Conservation (phyloP, 2,113 vertebrate genomes). For the Phalacrocorax carbo region DNA sequence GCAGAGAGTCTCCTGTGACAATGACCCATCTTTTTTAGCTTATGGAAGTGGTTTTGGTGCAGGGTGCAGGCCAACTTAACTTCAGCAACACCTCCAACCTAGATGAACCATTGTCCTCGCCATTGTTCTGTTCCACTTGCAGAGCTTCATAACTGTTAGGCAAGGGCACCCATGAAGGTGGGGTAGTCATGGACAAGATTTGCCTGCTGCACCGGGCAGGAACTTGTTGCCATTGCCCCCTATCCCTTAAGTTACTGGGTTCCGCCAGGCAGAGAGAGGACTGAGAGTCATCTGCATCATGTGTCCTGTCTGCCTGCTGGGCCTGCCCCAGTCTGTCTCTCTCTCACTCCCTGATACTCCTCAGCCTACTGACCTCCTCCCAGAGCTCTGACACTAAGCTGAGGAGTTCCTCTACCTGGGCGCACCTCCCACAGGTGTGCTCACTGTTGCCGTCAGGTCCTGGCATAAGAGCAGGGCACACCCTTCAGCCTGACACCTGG, state of each 20-base stretch:
- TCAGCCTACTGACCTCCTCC: background rate
- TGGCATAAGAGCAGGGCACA: background rate
- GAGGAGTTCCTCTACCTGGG: background rate
- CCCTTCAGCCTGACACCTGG: background rate
- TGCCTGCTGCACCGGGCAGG: background rate
- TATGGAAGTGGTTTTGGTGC: background rate
- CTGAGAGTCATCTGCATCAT: background rate
- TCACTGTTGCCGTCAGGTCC: background rate
- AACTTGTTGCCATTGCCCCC: background rate
- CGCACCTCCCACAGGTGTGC: background rate
- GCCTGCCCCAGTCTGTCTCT: background rate
- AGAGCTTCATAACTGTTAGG: background rate
- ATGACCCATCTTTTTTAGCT: background rate
- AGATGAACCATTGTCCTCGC: background rate
- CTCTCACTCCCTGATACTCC: background rate
- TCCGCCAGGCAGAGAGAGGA: background rate
- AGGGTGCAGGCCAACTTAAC: background rate
- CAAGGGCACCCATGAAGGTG: background rate
- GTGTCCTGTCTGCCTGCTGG: background rate
- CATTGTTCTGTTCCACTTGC: background rate
- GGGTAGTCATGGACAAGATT: background rate
- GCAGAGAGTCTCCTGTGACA: background rate
- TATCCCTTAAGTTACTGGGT: background rate
- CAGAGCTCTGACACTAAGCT: background rate
- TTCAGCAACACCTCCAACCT: background rate